Percentiles rank a stretch among this genome's conserved stretches.
These are phyloP conservation scores for Periplaneta americana DNA, from an alignment of 1,140 invertebrate genomes.

Conservation along the genomic window DNA sequence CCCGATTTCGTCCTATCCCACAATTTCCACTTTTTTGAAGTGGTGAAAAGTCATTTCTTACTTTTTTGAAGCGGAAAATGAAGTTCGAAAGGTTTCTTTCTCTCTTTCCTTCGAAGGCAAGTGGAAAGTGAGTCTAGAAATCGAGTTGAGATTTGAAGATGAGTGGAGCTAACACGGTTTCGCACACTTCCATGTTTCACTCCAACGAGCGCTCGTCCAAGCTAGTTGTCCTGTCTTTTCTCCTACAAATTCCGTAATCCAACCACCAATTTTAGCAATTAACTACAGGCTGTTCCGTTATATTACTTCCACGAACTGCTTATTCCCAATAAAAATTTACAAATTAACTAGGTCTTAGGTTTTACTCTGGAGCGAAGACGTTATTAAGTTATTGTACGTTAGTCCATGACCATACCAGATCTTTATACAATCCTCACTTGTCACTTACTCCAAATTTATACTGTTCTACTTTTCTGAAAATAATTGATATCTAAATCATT, in stretches of 20 bases:
- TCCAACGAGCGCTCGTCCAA: neutral
- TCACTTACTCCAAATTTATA: no score
- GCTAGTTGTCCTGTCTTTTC: neutral
- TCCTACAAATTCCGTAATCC: neutral
- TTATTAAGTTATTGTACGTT: no score
- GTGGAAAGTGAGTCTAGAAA: neutral
- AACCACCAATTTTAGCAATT: neutral
- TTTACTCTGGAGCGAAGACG: no score
- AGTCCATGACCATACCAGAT: no score
- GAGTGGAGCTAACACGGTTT: neutral
- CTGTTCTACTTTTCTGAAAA: no score
- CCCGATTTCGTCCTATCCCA: neutral
- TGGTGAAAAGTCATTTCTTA: neutral
- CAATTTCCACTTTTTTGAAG: neutral
- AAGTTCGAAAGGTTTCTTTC: neutral
- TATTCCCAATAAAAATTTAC: no score
- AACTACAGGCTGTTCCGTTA: neutral
- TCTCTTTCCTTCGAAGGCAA: neutral
- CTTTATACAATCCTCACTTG: no score
- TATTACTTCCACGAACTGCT: no score
- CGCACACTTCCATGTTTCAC: neutral
- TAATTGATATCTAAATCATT: no score
- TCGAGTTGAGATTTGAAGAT: neutral
- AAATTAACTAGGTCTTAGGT: no score
- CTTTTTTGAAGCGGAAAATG: neutral